These are phyloP conservation scores for Tichodroma muraria DNA, from an alignment of 2,113 vertebrate species.

Conservation along the genomic window DNA sequence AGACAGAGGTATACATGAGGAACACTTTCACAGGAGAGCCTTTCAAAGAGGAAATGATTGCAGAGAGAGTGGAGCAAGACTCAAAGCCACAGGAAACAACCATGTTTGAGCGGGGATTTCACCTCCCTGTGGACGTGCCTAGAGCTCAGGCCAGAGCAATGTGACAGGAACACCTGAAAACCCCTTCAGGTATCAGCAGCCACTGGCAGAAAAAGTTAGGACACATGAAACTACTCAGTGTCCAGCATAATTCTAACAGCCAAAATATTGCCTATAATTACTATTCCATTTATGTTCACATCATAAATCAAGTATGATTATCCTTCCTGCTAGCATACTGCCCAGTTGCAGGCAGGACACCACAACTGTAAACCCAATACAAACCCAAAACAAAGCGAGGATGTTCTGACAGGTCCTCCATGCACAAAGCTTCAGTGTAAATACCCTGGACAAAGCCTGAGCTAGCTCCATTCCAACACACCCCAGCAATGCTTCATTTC, in stretches of 20 bases:
- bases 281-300: background rate
- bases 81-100: background rate
- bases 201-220: background rate
- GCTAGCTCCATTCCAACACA: background rate
- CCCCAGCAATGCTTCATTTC: too few species aligned
- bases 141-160: background rate
- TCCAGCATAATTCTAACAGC: background rate
- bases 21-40: background rate
- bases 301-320: background rate
- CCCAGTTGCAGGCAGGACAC: background rate
- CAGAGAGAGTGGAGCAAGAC: background rate
- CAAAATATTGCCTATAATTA: background rate
- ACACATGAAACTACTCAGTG: background rate
- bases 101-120: background rate
- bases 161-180: background rate
- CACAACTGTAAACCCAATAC: rapidly evolving
- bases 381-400: background rate
- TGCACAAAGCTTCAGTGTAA: background rate
- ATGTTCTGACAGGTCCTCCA: background rate
- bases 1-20: background rate
- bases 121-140: background rate
- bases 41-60: background rate
- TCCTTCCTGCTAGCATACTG: background rate
- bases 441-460: background rate
- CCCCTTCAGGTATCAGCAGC: background rate